Conservation (phyloP, 2,888 invertebrate genomes). For the Mellilla xanthometata region DNA sequence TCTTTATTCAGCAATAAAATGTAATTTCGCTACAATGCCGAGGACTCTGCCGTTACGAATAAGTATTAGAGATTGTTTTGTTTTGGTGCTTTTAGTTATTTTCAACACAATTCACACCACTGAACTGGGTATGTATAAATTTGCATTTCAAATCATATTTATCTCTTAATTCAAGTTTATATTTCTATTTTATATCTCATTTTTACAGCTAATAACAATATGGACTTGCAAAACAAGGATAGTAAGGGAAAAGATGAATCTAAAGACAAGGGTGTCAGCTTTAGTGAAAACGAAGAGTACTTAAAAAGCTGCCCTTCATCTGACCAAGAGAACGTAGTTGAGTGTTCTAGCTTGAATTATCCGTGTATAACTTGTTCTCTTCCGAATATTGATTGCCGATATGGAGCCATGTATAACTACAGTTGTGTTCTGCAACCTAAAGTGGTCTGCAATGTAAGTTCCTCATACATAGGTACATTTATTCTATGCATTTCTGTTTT, state of each 20-base stretch:
- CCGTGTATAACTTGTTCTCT: slow-evolving; percentile 91
- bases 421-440: slow-evolving; percentile 86
- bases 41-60: slow-evolving; percentile 59
- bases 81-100: slow-evolving; percentile 70
- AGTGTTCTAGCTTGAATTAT: slow-evolving; percentile 86
- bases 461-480: too few species aligned
- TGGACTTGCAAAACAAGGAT: slow-evolving; percentile 76
- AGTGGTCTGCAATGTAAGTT: slow-evolving; percentile 87
- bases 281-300: slow-evolving; percentile 69
- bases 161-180: too few species aligned
- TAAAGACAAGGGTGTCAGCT: slow-evolving; percentile 60
- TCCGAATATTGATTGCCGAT: slow-evolving; percentile 86
- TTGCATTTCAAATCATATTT: too few species aligned
- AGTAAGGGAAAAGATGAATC: slow-evolving; percentile 71
- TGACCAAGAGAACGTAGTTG: slow-evolving; percentile 50
- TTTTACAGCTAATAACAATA: slow-evolving; percentile 82
- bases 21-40: slow-evolving; percentile 54
- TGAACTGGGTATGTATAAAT: slow-evolving; percentile 66
- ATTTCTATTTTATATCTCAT: too few species aligned
- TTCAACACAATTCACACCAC: slow-evolving; percentile 76
- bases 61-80: slow-evolving; percentile 62
- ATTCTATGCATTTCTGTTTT: too few species aligned
- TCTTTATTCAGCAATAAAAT: too few species aligned
- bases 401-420: slow-evolving; percentile 87
- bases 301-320: slow-evolving; percentile 59